Percentiles rank a stretch among this genome's conserved stretches.
These are phyloP conservation scores for Rattus norvegicus DNA, from an alignment of 2,113 vertebrate species.

Conservation along the genomic window GRCr8 NC_086021.1:142919001-142919500, in stretches of 20 bases:
- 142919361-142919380: background rate
- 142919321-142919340: background rate
- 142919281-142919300: background rate
- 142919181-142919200: background rate
- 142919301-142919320: background rate
- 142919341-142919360: background rate
- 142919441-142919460: background rate
- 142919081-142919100: background rate
- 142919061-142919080: background rate
- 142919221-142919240: background rate
- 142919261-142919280: background rate
- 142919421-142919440: background rate
- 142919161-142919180: background rate
- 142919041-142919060: background rate
- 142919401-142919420: background rate
- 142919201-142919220: background rate
- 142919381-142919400: background rate
- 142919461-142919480: background rate
- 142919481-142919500: background rate
- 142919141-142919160: background rate
- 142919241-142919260: background rate
- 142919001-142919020: background rate
- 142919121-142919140: background rate
- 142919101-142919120: background rate
- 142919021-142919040: background rate